Base-by-base conservation (phyloP, 1,140 invertebrate species). In the Spodoptera frugiperda region DNA sequence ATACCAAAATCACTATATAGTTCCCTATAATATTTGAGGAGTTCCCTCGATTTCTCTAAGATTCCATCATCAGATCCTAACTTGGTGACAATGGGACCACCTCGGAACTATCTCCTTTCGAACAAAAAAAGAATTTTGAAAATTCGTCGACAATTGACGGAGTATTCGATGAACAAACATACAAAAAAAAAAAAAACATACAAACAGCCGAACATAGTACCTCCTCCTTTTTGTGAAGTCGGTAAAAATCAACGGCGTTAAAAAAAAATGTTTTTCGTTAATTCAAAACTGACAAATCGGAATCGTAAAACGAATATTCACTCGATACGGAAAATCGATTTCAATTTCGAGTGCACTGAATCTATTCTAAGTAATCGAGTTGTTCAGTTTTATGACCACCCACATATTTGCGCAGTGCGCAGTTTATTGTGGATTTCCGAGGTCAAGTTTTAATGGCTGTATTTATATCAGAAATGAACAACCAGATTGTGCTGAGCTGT, bases 341-440 rank as follows among this genome's bases (percentile, higher is more conserved):
- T 63, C 59, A 63, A 44, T 44, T 44, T 15, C 33, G 33, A 63
- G 33, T 63, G 33, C 59, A 63, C 1, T 33, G 33, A 44, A 46
- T 63, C 59, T 44, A 63, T 63, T 63, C 59, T 39, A 17, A 63
- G 33, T 63, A 63, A 63, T 46, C 33, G 33, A 44, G 33, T 30
- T 57, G 54, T 63, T 63, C 59, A 44, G 9, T 63, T 63, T 63
- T 63, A 63, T 46, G 15, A 63, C 14, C 59, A 33, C 33, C 33
- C 33, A 63, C 33, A 63, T 61, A 61, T 63, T 63, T 44, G 15
- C 59, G 59, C 30, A 44, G 59, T 46, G 15, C 25, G n/a, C 59
- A 44, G 59, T 63, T 63, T 63, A 44, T 63, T 63, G 33, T 63
- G 59, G 15, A 33, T 12, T 9, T 11, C 59, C 33, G 59, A 63